These are phyloP conservation scores for Zoanthus sansibaricus DNA, from an alignment of 92 coral and sea anemone species.

Conservation along the genomic window DNA sequence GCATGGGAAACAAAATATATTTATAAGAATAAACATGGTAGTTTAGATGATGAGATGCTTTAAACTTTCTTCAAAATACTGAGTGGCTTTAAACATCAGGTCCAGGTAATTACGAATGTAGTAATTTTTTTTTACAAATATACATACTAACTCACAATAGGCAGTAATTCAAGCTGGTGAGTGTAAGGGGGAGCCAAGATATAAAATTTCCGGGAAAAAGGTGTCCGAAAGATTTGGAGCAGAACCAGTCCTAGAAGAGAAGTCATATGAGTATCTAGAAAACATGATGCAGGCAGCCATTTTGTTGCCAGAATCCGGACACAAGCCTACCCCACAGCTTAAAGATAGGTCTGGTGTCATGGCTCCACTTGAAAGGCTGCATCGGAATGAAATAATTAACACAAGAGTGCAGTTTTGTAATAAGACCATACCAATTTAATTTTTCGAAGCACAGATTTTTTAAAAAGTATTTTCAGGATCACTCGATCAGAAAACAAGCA, in stretches of 20 bases:
- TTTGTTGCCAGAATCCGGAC: conserved; percentile 14
- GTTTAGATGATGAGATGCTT: too few relatives aligned
- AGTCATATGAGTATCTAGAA: conserved; percentile 20
- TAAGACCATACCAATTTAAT: too few relatives aligned
- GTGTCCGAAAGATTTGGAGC: conserved; percentile 42
- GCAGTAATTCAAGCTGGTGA: conserved; percentile 39
- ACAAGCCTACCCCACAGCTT: conserved; percentile 7
- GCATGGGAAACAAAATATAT: too few relatives aligned
- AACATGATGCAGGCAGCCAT: conserved; percentile 34
- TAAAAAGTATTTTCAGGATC: too few relatives aligned
- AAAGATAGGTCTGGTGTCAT: conserved; percentile 19
- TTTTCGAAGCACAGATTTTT: too few relatives aligned
- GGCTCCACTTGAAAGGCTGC: conserved; percentile 41
- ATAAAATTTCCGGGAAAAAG: conserved; percentile 39
- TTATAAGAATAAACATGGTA: too few relatives aligned
- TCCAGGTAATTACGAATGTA: too few relatives aligned
- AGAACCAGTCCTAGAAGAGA: conserved; percentile 43
- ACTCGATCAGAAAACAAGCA: too few relatives aligned
- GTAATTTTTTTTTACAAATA: too few relatives aligned
- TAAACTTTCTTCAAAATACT: too few relatives aligned
- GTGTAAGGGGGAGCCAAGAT: conserved; percentile 39
- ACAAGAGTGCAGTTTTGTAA: not conserved
- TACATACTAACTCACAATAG: conserved; percentile 5
- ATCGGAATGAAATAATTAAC: conserved; percentile 28
- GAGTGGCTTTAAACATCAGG: too few relatives aligned